phyloP scores from a whole-genome alignment of 2,113 vertebrate species.

The Podilymbus podiceps region DNA sequence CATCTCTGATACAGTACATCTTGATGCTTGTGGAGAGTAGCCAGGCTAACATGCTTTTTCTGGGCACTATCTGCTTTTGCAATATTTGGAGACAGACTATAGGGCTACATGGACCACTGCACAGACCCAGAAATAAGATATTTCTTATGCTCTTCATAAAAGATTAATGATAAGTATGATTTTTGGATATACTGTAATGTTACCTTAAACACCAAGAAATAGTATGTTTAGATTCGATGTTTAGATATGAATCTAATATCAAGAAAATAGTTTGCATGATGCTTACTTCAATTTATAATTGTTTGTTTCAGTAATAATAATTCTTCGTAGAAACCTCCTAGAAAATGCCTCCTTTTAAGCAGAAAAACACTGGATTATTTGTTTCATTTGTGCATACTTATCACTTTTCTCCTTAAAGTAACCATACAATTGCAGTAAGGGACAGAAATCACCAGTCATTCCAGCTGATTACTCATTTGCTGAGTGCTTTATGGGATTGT shows the following conservation, averaged over 20 bases:
- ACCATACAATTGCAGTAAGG: neutral
- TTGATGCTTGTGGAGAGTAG: accelerated
- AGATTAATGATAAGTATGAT: neutral
- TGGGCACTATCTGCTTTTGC: neutral
- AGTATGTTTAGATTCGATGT: neutral
- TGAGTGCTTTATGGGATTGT: neutral
- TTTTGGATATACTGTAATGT: neutral
- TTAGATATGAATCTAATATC: neutral
- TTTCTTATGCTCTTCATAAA: neutral
- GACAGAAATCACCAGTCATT: neutral
- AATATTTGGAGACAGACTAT: neutral
- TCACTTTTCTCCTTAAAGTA: neutral
- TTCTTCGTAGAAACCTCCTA: neutral
- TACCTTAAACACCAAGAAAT: neutral
- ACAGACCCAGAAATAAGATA: neutral
- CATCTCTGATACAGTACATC: neutral
- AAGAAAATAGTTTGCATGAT: neutral
- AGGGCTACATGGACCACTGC: neutral
- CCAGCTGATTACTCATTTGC: neutral
- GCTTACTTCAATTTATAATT: neutral
- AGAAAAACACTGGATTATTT: neutral
- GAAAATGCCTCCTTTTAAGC: neutral
- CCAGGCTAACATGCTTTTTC: neutral
- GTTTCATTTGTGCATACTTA: neutral
- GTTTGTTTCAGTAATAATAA: neutral